Evolutionary conservation across 2,888 invertebrate genomes (phyloP).

Genomic region (Antheraea yamamai): DNA sequence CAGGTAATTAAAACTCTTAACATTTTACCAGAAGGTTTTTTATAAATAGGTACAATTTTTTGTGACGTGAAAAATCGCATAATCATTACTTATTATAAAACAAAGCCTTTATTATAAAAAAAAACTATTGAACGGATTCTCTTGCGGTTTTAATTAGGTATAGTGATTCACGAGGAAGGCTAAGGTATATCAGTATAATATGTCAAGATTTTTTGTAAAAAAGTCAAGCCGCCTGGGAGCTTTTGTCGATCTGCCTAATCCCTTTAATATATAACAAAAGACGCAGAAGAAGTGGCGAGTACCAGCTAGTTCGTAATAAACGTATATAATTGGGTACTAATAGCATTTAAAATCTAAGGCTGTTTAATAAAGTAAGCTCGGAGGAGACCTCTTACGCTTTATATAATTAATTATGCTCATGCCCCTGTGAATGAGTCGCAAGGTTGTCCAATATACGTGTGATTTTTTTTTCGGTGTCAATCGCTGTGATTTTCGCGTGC

Average conservation of each 20-base stretch:
- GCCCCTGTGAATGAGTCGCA: slow-evolving; percentile 33
- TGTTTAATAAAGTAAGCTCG: slow-evolving; percentile 32
- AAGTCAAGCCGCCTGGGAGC: no score
- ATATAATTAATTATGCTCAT: slow-evolving; percentile 49
- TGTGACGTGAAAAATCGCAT: slow-evolving; percentile 1
- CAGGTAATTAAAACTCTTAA: background rate
- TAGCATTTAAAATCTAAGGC: slow-evolving; percentile 29
- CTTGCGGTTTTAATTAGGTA: no score
- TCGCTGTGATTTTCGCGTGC: background rate
- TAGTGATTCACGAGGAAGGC: no score
- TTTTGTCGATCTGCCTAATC: no score
- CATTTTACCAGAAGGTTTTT: background rate
- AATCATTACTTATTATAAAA: background rate
- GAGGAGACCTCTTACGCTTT: slow-evolving; percentile 41
- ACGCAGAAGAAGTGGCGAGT: no score
- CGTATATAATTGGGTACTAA: slow-evolving; percentile 22
- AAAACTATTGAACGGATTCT: no score
- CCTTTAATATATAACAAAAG: no score
- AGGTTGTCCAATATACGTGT: slow-evolving; percentile 29
- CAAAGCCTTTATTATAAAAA: no score
- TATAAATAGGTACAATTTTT: background rate
- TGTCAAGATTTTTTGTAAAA: no score
- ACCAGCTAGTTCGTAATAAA: background rate
- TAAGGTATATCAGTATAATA: no score
- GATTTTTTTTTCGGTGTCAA: background rate